Base-by-base conservation (phyloP, 2,888 invertebrate species). In the Scaeva pyrastri region DNA sequence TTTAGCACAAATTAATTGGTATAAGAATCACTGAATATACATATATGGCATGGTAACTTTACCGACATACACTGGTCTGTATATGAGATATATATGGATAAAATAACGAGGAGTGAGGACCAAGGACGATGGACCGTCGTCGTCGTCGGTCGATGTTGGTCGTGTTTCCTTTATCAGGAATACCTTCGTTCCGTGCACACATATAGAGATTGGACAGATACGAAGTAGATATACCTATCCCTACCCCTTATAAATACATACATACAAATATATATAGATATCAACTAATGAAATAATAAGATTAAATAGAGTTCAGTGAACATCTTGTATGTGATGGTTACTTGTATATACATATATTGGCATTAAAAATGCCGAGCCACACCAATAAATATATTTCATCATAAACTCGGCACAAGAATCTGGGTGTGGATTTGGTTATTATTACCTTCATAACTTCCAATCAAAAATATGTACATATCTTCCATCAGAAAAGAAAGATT, bases 1-100 rank as follows among this genome's bases (percentile, higher is more conserved):
- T 86, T 86, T 86, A 77, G 86, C 86, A 86, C 86, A 77, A 86
- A 86, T 86, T 86, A 86, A 86, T 86, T 86, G 86, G 76, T 70
- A 31, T 31, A 77, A 73, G 81, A 86, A 86, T 86, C 86, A 74
- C 62, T 86, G 86, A 78, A 86, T 71, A 78, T 74, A 62, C 50
- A 43, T 10, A 8, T 45, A 62, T n/a, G n/a, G n/a, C n/a, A n/a
- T n/a, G n/a, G n/a, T n/a, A n/a, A n/a, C n/a, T n/a, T n/a, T n/a
- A n/a, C n/a, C 31, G 31, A 31, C n/a, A 31, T 31, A 31, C 31
- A 8, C 5, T 31, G 31, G 31, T 31, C 31, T 31, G 31, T 41
- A 50, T 36, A 36, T 68, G 19, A 43, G 45, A 36, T 48, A 68
- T 68, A 21, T 7, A 19, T 2, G n/a, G 14, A 12, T 36, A 14